These are phyloP conservation scores for Heliconius eleuchia DNA, from an alignment of 1,140 invertebrate species.

Conservation along the genomic window DNA sequence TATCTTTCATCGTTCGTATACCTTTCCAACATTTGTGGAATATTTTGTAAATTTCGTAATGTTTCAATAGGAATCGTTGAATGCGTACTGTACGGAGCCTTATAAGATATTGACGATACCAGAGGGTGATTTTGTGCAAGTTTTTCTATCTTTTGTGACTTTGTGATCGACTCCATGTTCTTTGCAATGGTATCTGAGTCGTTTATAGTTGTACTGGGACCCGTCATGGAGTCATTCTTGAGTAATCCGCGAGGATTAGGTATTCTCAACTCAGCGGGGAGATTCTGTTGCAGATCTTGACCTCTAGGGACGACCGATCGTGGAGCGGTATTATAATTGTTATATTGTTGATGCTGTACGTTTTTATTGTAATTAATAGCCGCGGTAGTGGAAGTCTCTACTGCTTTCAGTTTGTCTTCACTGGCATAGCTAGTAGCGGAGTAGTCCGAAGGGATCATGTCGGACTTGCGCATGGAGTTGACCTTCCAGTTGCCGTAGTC, in stretches of 20 bases:
- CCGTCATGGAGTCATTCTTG: conserved; percentile 57
- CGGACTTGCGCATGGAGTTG: conserved; percentile 62
- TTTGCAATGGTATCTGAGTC: conserved; percentile 52
- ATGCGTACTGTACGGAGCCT: conserved; percentile 67
- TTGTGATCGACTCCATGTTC: conserved; percentile 54
- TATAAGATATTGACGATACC: conserved; percentile 62
- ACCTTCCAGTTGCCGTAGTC: conserved; percentile 76
- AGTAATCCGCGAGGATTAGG: conserved; percentile 64
- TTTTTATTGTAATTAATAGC: conserved; percentile 68
- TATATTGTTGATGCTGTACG: conserved; percentile 61
- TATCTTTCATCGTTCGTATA: conserved; percentile 82
- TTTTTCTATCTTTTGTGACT: conserved; percentile 68
- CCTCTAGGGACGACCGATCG: conserved; percentile 51
- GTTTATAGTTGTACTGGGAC: conserved; percentile 43
- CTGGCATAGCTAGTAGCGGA: conserved; percentile 54
- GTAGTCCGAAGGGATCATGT: conserved; percentile 66
- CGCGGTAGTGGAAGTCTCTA: conserved; percentile 44
- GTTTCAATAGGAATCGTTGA: conserved; percentile 69
- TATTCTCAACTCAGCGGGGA: conserved; percentile 63
- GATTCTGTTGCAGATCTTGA: conserved; percentile 62
- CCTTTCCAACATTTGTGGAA: conserved; percentile 83
- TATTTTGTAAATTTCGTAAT: conserved; percentile 80
- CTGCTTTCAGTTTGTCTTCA: conserved; percentile 59
- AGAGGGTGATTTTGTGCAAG: conserved; percentile 61
- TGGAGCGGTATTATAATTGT: conserved; percentile 59